Conservation (phyloP, 2,888 invertebrate species). For the Aradus depressus region DNA sequence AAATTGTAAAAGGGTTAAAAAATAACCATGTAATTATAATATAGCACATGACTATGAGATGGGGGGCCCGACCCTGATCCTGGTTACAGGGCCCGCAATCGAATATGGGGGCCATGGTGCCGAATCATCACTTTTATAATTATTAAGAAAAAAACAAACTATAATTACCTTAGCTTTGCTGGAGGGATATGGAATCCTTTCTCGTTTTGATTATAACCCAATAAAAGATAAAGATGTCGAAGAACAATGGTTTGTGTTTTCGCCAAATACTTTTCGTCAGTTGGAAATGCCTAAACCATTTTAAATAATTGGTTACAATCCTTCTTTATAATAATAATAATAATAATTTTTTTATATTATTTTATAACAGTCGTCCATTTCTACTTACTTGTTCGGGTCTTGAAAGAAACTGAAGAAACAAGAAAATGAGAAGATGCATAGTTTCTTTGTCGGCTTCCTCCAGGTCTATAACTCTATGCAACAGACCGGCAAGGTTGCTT, state of each 20-base stretch:
- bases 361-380: background rate
- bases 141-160: no score
- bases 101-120: no score
- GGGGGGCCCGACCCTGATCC: no score
- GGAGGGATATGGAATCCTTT: constrained; percentile 86
- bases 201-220: constrained; percentile 88
- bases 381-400: constrained; percentile 51
- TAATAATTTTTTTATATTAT: no score
- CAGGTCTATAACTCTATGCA: constrained; percentile 80
- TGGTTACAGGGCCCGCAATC: no score
- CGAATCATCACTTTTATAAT: no score
- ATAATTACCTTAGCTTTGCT: constrained; percentile 61
- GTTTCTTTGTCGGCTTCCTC: constrained; percentile 94
- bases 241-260: constrained; percentile 79
- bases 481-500: constrained; percentile 59
- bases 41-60: no score
- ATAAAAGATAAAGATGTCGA: constrained; percentile 77
- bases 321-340: background rate
- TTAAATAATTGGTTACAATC: background rate
- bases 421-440: constrained; percentile 81
- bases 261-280: constrained; percentile 69
- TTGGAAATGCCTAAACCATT: constrained; percentile 56
- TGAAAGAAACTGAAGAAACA: constrained; percentile 95
- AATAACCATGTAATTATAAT: no score
- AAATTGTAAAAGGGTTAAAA: no score